phyloP scores from a whole-genome alignment of 2,888 invertebrate species.

The Tetanocera ferruginea region DNA sequence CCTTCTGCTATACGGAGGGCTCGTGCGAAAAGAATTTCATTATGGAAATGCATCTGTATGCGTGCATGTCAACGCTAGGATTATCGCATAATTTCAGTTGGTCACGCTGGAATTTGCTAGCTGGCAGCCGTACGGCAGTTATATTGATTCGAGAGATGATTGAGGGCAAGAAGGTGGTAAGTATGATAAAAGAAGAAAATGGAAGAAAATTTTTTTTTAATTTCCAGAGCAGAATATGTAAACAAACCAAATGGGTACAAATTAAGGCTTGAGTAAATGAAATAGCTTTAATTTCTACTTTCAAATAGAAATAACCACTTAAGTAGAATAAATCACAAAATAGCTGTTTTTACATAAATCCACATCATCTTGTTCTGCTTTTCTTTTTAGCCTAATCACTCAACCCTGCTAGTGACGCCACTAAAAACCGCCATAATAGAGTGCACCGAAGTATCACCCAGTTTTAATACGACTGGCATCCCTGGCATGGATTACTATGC shows the following conservation, averaged over 20 bases:
- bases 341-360: not conserved
- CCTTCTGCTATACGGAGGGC: slow-evolving; percentile 78
- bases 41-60: slow-evolving; percentile 81
- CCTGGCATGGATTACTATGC: slow-evolving; percentile 75
- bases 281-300: not conserved
- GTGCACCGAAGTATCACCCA: slow-evolving; percentile 82
- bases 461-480: slow-evolving; percentile 73
- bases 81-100: slow-evolving; percentile 84
- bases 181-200: slow-evolving; percentile 19
- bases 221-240: not conserved
- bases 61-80: slow-evolving; percentile 82
- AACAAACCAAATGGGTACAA: not conserved
- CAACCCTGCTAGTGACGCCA: slow-evolving; percentile 76
- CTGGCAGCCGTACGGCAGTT: slow-evolving; percentile 69
- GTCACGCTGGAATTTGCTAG: slow-evolving; percentile 80
- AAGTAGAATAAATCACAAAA: not conserved
- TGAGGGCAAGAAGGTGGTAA: slow-evolving; percentile 67
- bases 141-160: slow-evolving; percentile 66
- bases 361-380: not conserved
- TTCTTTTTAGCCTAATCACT: slow-evolving; percentile 63
- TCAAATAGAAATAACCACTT: not conserved
- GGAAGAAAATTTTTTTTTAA: too few relatives aligned
- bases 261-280: not conserved
- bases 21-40: slow-evolving; percentile 80
- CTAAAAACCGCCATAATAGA: slow-evolving; percentile 77